Evolutionary conservation across 2,888 invertebrate species (phyloP).

Genomic region (Margaritifera margaritifera): DNA sequence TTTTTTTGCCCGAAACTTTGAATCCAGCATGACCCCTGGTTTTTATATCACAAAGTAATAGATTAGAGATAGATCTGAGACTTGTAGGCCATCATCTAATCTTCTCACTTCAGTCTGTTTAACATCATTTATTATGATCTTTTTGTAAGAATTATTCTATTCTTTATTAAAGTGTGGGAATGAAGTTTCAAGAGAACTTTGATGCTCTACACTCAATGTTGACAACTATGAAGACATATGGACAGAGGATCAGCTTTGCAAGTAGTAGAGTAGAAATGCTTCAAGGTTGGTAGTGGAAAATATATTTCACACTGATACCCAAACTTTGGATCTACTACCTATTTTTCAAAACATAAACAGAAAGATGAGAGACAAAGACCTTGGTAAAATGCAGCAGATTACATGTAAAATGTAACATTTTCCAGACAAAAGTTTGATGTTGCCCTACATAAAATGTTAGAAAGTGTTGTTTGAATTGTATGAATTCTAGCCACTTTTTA

Average conservation of each 20-base stretch:
- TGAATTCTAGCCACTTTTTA: no score
- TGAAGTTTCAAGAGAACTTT: conserved; percentile 35
- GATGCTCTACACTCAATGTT: conserved; percentile 36
- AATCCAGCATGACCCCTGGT: no score
- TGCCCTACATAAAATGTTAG: no score
- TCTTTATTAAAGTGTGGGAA: conserved; percentile 32
- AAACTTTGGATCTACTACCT: not conserved
- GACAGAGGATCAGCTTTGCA: conserved; percentile 65
- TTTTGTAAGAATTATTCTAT: not conserved
- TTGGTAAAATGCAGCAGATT: not conserved
- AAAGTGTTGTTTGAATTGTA: no score
- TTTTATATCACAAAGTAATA: not conserved
- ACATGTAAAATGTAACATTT: conserved; percentile 5
- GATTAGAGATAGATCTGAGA: not conserved
- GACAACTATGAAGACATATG: conserved; percentile 49
- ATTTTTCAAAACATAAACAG: not conserved
- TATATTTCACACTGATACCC: not conserved
- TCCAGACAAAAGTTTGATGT: no score
- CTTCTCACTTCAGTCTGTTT: no score
- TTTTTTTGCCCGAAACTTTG: no score
- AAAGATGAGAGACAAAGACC: no score
- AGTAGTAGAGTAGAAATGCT: conserved; percentile 60
- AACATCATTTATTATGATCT: no score
- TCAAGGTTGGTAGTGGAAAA: conserved; percentile 40
- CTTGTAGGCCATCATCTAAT: not conserved